A percentile compares a stretch with the other conserved stretches of the same genome.
These are phyloP conservation scores for Gambusia holbrooki DNA, from an alignment of 2,113 vertebrate species.

Conservation along the genomic window DNA sequence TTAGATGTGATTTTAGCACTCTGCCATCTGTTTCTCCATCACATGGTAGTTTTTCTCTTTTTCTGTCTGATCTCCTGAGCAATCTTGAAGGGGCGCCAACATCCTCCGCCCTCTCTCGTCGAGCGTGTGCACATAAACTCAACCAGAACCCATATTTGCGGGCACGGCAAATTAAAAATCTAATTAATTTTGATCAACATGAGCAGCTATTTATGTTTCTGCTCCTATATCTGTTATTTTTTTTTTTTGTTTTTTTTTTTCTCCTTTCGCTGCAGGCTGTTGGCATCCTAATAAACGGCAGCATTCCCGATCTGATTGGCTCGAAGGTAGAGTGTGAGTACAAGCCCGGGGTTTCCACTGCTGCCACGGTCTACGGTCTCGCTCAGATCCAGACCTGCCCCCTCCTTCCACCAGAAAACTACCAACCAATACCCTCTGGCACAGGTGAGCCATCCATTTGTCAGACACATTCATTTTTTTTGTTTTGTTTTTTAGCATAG, in stretches of 20 bases:
- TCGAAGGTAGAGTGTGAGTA: slow-evolving; percentile 92
- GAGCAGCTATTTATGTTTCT: slow-evolving; percentile 29
- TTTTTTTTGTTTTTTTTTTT: too few species aligned
- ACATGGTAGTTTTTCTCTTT: slow-evolving; percentile 36
- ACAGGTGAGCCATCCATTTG: slow-evolving; percentile 79
- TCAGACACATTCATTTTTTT: slow-evolving; percentile 11
- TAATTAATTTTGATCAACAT: slow-evolving; percentile 22
- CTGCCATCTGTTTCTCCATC: slow-evolving; percentile 70
- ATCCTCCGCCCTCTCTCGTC: slow-evolving; percentile 5
- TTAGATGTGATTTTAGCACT: slow-evolving; percentile 62
- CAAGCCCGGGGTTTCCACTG: slow-evolving; percentile 79
- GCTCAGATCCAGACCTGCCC: slow-evolving; percentile 90
- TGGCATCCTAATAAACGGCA: slow-evolving; percentile 93
- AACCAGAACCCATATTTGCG: slow-evolving; percentile 4
- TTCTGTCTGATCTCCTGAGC: slow-evolving; percentile 44
- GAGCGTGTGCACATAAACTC: background rate
- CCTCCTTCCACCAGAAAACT: slow-evolving; percentile 83
- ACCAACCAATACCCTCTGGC: slow-evolving; percentile 80
- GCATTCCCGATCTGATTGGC: slow-evolving; percentile 87
- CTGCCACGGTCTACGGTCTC: slow-evolving; percentile 82
- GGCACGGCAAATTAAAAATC: background rate
- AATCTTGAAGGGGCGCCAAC: slow-evolving; percentile 37
- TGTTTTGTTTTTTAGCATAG: background rate
- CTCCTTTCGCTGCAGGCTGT: slow-evolving; percentile 77
- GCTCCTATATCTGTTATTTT: slow-evolving; percentile 11